Base-by-base conservation (phyloP, 2,797 vertebrate species). In the Anguilla pacifica region DNA sequence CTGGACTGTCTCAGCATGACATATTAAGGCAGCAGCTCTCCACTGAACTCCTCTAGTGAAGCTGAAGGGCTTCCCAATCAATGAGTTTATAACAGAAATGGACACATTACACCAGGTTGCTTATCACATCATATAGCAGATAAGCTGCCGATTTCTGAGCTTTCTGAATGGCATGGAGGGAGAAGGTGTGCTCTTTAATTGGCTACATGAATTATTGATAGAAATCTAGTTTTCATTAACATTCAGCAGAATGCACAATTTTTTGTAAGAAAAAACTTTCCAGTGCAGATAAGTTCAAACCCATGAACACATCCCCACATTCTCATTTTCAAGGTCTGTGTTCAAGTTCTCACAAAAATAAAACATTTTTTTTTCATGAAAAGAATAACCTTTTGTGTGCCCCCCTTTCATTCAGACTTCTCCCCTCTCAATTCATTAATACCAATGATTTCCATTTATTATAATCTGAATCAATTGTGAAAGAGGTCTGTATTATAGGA, bases 381-480 rank as follows among this genome's bases (percentile, higher is more conserved):
- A 74, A 74, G 15, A 39, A 39, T 35, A 39, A 74, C 11, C 13
- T 74, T 35, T 74, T 74, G 72, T 74, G 72, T 39, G 3, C 35
- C n/a, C 31, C 43, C 31, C 19, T 74, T 39, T 74, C 28, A 39
- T 74, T 35, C 72, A 31, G 31, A 39, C 9, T 74, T 74, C 72
- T 74, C 31, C 15, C 13, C 39, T 35, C n/a, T 74, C 72, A 74
- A 19, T 74, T 74, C 31, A 74, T 35, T 35, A 74, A 74, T 74
- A 13, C 70, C 70, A 74, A 74, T 74, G 28, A 74, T 74, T 74
- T 74, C 72, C 31, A 74, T 74, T 74, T 7, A 74, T 74, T 39
- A 3, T 39, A 35, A 74, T 74, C 31, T 19, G 10, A 35, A 74
- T 74, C 35, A 74, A 39, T 74, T 74, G 72, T 0, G 5, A 74